Evolutionary conservation across 2,113 vertebrate genomes (phyloP).

Genomic region (Protobothrops flavoviridis): DNA sequence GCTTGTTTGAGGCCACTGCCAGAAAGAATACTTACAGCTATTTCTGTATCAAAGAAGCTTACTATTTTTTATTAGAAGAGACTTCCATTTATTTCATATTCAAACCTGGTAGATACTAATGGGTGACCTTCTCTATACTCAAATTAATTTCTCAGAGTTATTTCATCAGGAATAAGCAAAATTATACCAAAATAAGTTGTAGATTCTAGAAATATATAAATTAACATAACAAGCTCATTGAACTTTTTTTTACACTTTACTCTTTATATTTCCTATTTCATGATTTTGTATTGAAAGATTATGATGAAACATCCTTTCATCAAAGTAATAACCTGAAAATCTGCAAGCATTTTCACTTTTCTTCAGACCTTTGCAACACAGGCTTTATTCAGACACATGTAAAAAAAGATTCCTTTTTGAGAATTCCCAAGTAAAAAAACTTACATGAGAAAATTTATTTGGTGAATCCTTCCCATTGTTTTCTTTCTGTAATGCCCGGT

Average conservation of each 20-base stretch:
- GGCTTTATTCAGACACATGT: neutral
- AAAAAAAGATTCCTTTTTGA: neutral
- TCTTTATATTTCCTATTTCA: neutral
- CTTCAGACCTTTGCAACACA: neutral
- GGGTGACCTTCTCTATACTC: neutral
- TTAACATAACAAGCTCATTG: neutral
- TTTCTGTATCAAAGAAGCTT: neutral
- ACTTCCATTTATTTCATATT: neutral
- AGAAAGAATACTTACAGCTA: neutral
- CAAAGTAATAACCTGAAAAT: neutral
- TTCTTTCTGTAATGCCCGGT: constrained; percentile 82
- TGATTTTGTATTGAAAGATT: neutral
- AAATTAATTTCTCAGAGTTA: neutral
- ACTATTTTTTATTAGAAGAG: neutral
- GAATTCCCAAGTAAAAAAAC: constrained; percentile 50
- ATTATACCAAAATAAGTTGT: neutral
- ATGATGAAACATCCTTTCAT: neutral
- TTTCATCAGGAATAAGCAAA: neutral
- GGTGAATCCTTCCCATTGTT: constrained; percentile 85
- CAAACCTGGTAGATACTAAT: neutral
- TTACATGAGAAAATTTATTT: constrained; percentile 90
- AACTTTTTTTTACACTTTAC: neutral
- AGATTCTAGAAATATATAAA: neutral
- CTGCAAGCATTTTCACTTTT: neutral
- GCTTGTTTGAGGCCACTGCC: constrained; percentile 7